Evolutionary conservation across 2,888 invertebrate genomes (phyloP), one percentile per base, ranked within the genome.

Genomic region (Oscheius myriophilus): DNA sequence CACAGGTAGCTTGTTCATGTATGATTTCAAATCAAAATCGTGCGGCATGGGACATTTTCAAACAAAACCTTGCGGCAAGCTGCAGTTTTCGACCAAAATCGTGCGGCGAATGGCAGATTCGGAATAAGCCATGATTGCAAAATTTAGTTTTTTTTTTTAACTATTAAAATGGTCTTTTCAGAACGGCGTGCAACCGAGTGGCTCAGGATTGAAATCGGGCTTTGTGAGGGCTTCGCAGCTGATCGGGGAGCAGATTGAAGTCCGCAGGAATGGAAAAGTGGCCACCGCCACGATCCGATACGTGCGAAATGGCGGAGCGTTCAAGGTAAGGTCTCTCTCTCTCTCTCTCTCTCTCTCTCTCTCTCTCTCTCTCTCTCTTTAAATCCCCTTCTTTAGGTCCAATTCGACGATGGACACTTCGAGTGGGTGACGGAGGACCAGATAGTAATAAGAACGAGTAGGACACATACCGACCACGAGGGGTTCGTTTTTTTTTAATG

Each of bases 391-490:
- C 74, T 70, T 43, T 65, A 81, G 72, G 75, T 79, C 18, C 81
- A 81, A 61, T 79, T 77, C 43, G 65, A 68, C 33, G 75, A 79
- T 67, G 81, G 81, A 12, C 74, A 73, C 42, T 81, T 81, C 55
- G 81, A 77, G 12, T 81, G 79, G 70, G 72, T 79, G 1, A 62
- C 59, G 1, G 67, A 76, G 33, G 74, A 78, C n/a, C 78, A 79
- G 53, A 68, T 81, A 41, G 33, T 64, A 2, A 43, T 73, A 0
- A 67, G 69, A n/a, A 41, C 66, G 11, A 42, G 55, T 43, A 43
- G 33, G 11, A 55, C 33, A 4, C 3, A 63, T 1, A 63, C 46
- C 26, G 68, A 72, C 42, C 71, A 72, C 41, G 69, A 63, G 0
- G 39, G 55, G 54, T 67, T 66, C 2, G 58, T 43, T 42, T 46